Evolutionary conservation across 2,888 invertebrate species (phyloP).

Genomic region (Maniola hyperantus): DNA sequence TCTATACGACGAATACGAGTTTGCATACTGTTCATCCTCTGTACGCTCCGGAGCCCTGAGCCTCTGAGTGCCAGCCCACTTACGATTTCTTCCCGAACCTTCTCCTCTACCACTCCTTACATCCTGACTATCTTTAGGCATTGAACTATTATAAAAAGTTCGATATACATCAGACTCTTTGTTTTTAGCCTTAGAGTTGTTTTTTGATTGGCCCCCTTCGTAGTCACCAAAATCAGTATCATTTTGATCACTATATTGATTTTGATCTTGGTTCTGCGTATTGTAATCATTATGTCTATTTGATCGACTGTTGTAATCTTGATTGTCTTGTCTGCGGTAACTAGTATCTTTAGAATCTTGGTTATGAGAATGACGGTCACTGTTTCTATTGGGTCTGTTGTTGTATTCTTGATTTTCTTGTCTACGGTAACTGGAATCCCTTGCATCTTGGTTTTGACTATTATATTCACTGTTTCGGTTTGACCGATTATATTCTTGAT

Average conservation of each 20-base stretch:
- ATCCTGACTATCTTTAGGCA: constrained; percentile 65
- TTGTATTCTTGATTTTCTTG: constrained; percentile 39
- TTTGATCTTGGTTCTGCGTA: constrained; percentile 31
- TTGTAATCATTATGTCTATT: constrained; percentile 39
- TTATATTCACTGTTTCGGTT: constrained; percentile 16
- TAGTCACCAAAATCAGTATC: constrained; percentile 44
- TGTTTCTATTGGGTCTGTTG: constrained; percentile 29
- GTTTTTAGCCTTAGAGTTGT: constrained; percentile 58
- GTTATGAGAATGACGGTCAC: constrained; percentile 21
- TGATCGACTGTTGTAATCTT: constrained; percentile 35
- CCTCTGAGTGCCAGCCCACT: constrained; percentile 66
- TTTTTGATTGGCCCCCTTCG: constrained; percentile 60
- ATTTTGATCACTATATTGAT: constrained; percentile 38
- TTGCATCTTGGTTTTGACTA: constrained; percentile 32
- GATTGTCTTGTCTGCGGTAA: constrained; percentile 40
- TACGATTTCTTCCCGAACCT: constrained; percentile 54
- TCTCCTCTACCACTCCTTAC: constrained; percentile 63
- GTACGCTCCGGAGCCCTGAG: constrained; percentile 56
- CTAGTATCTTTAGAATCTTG: constrained; percentile 41
- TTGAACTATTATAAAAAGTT: constrained; percentile 71
- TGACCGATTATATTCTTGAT: constrained; percentile 32
- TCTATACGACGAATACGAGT: constrained; percentile 57
- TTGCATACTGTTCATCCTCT: constrained; percentile 76
- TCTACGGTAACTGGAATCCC: constrained; percentile 42
- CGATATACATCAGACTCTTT: constrained; percentile 64